phyloP scores from a whole-genome alignment of 1,140 invertebrate genomes.

The Solenopsis fugax region DNA sequence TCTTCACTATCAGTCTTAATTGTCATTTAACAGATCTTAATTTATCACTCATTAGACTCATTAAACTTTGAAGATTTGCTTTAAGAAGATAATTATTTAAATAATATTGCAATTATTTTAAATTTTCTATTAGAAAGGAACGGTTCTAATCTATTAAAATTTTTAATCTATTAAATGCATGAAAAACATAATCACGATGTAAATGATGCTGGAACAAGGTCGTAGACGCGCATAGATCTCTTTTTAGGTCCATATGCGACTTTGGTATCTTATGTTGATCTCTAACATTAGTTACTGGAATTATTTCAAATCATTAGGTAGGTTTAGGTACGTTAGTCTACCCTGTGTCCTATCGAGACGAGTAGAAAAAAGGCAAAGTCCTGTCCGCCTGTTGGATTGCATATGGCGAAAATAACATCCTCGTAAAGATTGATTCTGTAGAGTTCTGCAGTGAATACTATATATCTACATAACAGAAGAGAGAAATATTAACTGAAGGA shows the following conservation, averaged over 20 bases:
- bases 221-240: constrained; percentile 54
- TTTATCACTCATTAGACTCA: constrained; percentile 21
- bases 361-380: constrained; percentile 79
- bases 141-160: neutral
- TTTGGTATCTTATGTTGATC: constrained; percentile 81
- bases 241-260: constrained; percentile 81
- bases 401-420: constrained; percentile 70
- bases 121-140: neutral
- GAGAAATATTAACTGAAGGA: constrained; percentile 44
- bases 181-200: constrained; percentile 22
- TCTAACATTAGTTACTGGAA: constrained; percentile 78
- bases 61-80: neutral
- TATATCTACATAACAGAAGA: constrained; percentile 40
- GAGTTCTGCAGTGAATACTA: constrained; percentile 72
- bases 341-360: constrained; percentile 79
- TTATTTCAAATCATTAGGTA: constrained; percentile 82
- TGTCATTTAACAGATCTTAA: constrained; percentile 1
- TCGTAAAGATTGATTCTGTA: constrained; percentile 69
- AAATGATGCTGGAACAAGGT: constrained; percentile 42
- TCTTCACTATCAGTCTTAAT: constrained; percentile 15
- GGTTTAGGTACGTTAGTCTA: constrained; percentile 83
- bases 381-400: constrained; percentile 82
- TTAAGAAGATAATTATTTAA: neutral
- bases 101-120: neutral
- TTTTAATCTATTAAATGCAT: neutral